These are phyloP conservation scores for Melanotaenia pygmaea DNA, from an alignment of 2,797 vertebrate species.

Conservation along the genomic window DNA sequence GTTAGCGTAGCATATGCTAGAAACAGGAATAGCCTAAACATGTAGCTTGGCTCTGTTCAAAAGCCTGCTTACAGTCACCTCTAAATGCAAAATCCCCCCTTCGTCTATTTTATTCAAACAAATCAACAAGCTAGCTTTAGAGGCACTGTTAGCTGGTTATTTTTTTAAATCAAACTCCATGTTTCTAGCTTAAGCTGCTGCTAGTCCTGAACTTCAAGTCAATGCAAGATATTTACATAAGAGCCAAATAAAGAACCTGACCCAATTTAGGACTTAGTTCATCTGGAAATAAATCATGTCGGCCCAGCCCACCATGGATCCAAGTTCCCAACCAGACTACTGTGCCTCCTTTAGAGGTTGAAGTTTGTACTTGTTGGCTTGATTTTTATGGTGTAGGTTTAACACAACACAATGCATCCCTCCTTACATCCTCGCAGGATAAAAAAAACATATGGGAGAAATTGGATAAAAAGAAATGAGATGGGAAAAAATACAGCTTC, in stretches of 20 bases:
- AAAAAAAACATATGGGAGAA: conserved; percentile 14
- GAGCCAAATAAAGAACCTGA: background rate
- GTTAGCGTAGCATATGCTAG: background rate
- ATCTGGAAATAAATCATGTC: background rate
- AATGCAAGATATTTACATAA: background rate
- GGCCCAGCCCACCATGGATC: background rate
- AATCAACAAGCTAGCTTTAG: background rate
- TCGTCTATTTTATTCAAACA: background rate
- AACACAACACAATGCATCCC: background rate
- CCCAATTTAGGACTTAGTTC: background rate
- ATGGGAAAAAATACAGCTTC: conserved; percentile 23
- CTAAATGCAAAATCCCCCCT: background rate
- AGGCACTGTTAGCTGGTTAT: background rate
- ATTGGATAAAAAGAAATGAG: conserved; percentile 5
- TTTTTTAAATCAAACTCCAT: background rate
- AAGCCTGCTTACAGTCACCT: background rate
- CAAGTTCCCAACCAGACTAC: conserved; percentile 1
- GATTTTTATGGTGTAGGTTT: background rate
- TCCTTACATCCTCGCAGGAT: conserved; percentile 30
- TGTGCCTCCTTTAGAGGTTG: background rate
- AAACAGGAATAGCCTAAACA: background rate
- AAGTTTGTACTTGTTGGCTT: conserved; percentile 4
- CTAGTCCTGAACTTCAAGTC: background rate
- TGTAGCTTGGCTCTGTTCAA: background rate
- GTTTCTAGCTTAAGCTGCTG: background rate